A percentile compares a stretch with the other conserved stretches of the same genome.
Evolutionary conservation across 1,140 invertebrate genomes (phyloP).

Genomic region (Drosophila neocordata): DNA sequence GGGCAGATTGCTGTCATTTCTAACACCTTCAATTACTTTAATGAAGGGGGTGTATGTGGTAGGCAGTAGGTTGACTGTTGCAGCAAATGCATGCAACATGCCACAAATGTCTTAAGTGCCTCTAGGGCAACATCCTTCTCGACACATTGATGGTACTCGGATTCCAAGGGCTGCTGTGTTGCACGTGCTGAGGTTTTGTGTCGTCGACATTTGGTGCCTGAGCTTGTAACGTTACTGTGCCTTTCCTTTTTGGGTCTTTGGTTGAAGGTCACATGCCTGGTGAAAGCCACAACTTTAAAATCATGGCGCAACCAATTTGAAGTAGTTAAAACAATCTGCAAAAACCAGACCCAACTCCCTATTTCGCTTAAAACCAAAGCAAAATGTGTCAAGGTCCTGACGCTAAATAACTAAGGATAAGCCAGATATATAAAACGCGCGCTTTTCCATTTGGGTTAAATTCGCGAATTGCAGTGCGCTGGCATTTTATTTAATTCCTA

Average conservation of each 20-base stretch:
- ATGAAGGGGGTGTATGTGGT: slow-evolving; percentile 27
- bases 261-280: slow-evolving; percentile 49
- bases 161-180: slow-evolving; percentile 54
- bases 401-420: slow-evolving; percentile 1
- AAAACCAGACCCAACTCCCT: neutral
- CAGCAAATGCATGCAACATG: slow-evolving; percentile 60
- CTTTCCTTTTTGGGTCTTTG: neutral
- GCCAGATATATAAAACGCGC: slow-evolving; percentile 1
- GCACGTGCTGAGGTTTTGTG: slow-evolving; percentile 68
- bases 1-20: slow-evolving; percentile 63
- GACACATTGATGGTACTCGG: slow-evolving; percentile 72
- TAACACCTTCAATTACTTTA: slow-evolving; percentile 76
- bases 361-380: slow-evolving; percentile 32
- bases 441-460: slow-evolving; percentile 17
- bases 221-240: neutral
- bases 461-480: slow-evolving; percentile 57
- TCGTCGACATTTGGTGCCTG: slow-evolving; percentile 54
- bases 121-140: slow-evolving; percentile 56
- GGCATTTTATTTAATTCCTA: slow-evolving; percentile 72
- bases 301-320: slow-evolving; percentile 27
- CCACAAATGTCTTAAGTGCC: slow-evolving; percentile 77
- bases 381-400: slow-evolving; percentile 73
- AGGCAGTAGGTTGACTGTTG: neutral
- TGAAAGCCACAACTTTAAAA: slow-evolving; percentile 33
- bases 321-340: slow-evolving; percentile 54